Evolutionary conservation across 2,888 invertebrate genomes (phyloP).

Genomic region (Campoplex capitator): DNA sequence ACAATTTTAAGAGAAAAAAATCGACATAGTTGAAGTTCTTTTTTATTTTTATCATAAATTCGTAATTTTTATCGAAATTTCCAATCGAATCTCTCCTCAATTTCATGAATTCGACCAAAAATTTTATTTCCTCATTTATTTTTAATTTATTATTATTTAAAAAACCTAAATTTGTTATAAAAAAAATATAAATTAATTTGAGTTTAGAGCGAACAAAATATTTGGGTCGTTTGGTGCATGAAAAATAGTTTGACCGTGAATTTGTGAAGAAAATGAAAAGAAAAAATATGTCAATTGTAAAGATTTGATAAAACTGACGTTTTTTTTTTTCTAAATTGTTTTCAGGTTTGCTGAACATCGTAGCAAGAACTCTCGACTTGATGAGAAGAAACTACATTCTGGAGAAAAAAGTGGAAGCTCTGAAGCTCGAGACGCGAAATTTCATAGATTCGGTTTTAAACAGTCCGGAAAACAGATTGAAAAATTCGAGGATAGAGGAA

Average conservation of each 20-base stretch:
- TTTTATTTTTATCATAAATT: neutral
- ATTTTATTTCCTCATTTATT: neutral
- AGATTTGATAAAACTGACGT: neutral
- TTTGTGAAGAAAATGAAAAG: neutral
- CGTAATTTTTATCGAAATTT: neutral
- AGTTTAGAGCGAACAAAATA: too few relatives aligned
- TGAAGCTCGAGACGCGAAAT: conserved; percentile 77
- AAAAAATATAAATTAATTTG: too few relatives aligned
- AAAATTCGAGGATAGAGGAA: conserved; percentile 25
- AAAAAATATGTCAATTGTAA: neutral
- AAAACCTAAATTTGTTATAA: too few relatives aligned
- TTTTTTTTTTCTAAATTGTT: neutral
- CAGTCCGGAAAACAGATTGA: conserved; percentile 74
- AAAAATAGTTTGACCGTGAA: neutral
- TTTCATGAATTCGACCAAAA: neutral
- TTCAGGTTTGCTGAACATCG: conserved; percentile 77
- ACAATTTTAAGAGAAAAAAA: neutral
- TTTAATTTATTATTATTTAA: too few relatives aligned
- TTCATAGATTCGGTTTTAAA: conserved; percentile 76
- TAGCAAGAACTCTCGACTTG: conserved; percentile 77
- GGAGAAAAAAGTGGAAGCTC: conserved; percentile 77
- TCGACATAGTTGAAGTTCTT: too few relatives aligned
- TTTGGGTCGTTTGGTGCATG: too few relatives aligned
- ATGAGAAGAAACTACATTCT: conserved; percentile 78
- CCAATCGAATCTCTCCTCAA: too few relatives aligned